phyloP scores from a whole-genome alignment of 2,888 invertebrate species.

The Clanis bilineata region DNA sequence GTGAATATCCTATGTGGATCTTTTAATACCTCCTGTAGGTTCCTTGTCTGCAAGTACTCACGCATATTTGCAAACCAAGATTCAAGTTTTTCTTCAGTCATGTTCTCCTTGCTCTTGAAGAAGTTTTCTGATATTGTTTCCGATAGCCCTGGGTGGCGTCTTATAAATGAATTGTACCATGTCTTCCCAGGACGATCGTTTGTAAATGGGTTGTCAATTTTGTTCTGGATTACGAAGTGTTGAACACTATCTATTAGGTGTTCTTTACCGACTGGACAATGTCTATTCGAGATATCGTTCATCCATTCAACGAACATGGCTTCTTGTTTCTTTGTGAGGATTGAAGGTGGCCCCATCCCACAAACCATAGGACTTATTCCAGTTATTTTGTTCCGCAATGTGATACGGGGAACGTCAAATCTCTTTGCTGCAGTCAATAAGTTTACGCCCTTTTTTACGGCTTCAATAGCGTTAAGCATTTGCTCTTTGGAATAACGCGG shows the following conservation, averaged over 20 bases:
- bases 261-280: slow-evolving; percentile 27
- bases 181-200: slow-evolving; percentile 27
- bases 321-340: slow-evolving; percentile 30
- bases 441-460: neutral
- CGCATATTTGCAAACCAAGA: slow-evolving; percentile 29
- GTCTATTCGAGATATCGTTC: slow-evolving; percentile 24
- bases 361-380: slow-evolving; percentile 33
- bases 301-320: slow-evolving; percentile 27
- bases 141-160: slow-evolving; percentile 30
- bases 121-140: slow-evolving; percentile 33
- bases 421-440: slow-evolving; percentile 30
- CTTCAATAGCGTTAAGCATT: slow-evolving; percentile 2
- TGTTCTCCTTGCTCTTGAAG: slow-evolving; percentile 29
- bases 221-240: slow-evolving; percentile 25
- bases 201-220: slow-evolving; percentile 24
- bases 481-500: neutral
- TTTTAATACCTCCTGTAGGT: slow-evolving; percentile 26
- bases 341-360: slow-evolving; percentile 31
- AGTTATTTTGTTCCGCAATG: slow-evolving; percentile 32
- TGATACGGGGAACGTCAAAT: slow-evolving; percentile 33
- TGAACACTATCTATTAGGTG: slow-evolving; percentile 28
- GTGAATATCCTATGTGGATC: slow-evolving; percentile 31
- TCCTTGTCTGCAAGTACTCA: slow-evolving; percentile 27
- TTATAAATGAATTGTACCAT: slow-evolving; percentile 28
- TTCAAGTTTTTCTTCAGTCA: neutral